phyloP scores from a whole-genome alignment of 2,888 invertebrate species.

The Bhutanitis thaidina region DNA sequence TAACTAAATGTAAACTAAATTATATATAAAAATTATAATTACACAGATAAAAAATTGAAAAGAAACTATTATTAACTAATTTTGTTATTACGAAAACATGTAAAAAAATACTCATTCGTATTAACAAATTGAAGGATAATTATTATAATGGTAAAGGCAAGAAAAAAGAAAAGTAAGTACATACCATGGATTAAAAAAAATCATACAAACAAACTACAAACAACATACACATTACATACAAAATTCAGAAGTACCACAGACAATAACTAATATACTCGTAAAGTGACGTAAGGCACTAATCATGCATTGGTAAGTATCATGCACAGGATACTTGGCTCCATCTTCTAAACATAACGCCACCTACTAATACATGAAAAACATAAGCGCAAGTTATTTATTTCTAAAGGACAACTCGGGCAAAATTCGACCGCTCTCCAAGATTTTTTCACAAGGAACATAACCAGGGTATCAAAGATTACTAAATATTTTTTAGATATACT shows the following conservation, averaged over 20 bases:
- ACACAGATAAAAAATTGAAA: slow-evolving; percentile 2
- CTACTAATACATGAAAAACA: slow-evolving; percentile 14
- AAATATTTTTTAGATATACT: slow-evolving; percentile 43
- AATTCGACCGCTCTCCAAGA: slow-evolving; percentile 36
- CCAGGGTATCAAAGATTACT: slow-evolving; percentile 46
- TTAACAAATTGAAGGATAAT: slow-evolving; percentile 2
- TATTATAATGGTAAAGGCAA: no score
- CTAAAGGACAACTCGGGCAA: slow-evolving; percentile 8
- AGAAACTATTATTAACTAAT: background rate
- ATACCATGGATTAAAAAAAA: background rate
- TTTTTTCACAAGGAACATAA: slow-evolving; percentile 35
- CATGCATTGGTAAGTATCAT: slow-evolving; percentile 3
- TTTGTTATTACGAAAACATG: slow-evolving; percentile 3
- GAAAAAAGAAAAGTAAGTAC: no score
- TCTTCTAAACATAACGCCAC: background rate
- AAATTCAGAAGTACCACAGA: background rate
- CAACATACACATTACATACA: background rate
- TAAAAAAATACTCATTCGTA: background rate
- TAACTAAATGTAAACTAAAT: slow-evolving; percentile 10
- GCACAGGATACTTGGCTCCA: background rate
- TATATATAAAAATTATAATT: background rate
- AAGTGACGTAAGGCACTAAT: background rate
- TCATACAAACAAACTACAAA: background rate
- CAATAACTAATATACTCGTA: background rate
- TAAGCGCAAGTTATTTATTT: slow-evolving; percentile 9